phyloP scores from a whole-genome alignment of 2,888 invertebrate species.

The Epirrhoe alternata region DNA sequence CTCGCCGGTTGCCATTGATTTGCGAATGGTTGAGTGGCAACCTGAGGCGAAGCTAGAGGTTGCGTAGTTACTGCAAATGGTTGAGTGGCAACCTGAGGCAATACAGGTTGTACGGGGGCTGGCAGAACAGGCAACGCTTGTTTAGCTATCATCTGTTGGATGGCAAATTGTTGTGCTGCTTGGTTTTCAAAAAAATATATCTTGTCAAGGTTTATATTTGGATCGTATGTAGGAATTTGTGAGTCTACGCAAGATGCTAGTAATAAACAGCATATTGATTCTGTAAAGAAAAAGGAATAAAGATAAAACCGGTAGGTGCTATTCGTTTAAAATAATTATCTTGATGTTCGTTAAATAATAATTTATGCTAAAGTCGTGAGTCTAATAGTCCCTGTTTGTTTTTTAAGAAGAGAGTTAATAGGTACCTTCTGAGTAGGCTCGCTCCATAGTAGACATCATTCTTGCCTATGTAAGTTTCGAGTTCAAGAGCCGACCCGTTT shows the following conservation, averaged over 20 bases:
- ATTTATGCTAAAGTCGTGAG: too few species aligned
- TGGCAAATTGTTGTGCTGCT: not conserved
- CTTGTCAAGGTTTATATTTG: slow-evolving; percentile 19
- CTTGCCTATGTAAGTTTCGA: too few species aligned
- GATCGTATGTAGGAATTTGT: slow-evolving; percentile 12
- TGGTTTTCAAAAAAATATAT: slow-evolving; percentile 32
- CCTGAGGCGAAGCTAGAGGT: not conserved
- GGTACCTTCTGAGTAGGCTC: too few species aligned
- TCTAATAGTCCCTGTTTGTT: too few species aligned
- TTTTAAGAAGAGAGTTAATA: too few species aligned
- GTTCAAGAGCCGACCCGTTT: too few species aligned
- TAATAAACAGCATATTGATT: slow-evolving; percentile 9
- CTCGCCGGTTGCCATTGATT: not conserved
- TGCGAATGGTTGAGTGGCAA: slow-evolving; percentile 4
- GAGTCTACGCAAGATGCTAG: slow-evolving; percentile 11
- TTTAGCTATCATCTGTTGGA: not conserved
- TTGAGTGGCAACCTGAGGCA: not conserved
- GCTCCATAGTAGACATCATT: too few species aligned
- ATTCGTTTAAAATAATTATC: too few species aligned
- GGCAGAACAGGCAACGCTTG: not conserved
- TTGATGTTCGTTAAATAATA: too few species aligned
- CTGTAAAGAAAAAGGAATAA: slow-evolving; percentile 20
- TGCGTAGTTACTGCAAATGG: not conserved
- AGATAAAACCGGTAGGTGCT: not conserved
- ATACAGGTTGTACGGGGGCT: not conserved